A percentile compares a stretch with the other conserved stretches of the same genome.
These are phyloP conservation scores for Clarias pachynema DNA, from an alignment of 2,797 vertebrate genomes.

Conservation along the genomic window DNA sequence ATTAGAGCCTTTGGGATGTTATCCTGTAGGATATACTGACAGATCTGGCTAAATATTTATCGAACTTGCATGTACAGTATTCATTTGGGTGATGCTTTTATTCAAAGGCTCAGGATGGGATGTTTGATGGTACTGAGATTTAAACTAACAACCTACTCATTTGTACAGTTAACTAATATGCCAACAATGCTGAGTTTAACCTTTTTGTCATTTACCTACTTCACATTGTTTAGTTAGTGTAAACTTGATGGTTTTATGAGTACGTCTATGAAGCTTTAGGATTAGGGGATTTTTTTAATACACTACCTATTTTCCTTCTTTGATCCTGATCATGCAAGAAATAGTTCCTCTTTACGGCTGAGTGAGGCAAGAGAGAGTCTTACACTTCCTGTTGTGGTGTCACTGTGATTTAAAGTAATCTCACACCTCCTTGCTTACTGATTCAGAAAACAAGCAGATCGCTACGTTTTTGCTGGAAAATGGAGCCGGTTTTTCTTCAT, in stretches of 20 bases:
- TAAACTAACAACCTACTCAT: not conserved
- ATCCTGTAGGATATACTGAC: not conserved
- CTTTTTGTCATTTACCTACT: not conserved
- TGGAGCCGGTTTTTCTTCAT: conserved; percentile 91
- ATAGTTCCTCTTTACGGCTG: conserved; percentile 57
- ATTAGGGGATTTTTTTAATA: conserved; percentile 25
- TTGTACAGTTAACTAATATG: not conserved
- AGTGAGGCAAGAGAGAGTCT: conserved; percentile 25
- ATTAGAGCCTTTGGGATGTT: not conserved
- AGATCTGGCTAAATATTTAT: not conserved
- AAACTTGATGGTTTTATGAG: not conserved
- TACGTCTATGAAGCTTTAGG: not conserved
- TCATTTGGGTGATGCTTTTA: not conserved
- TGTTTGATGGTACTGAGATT: not conserved
- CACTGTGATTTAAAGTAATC: not conserved
- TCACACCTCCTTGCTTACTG: conserved; percentile 47
- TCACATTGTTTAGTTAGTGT: not conserved
- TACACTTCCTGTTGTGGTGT: conserved; percentile 31
- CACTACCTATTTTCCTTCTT: conserved; percentile 30
- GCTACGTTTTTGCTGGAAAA: conserved; percentile 87
- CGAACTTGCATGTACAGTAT: not conserved
- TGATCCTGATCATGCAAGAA: conserved; percentile 9
- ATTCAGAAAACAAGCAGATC: conserved; percentile 85
- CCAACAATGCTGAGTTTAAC: not conserved
- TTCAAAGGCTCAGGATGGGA: not conserved